Percentiles rank a stretch among this genome's conserved stretches.
phyloP scores from a whole-genome alignment of 2,888 invertebrate species.

The Matsumyia berberina region DNA sequence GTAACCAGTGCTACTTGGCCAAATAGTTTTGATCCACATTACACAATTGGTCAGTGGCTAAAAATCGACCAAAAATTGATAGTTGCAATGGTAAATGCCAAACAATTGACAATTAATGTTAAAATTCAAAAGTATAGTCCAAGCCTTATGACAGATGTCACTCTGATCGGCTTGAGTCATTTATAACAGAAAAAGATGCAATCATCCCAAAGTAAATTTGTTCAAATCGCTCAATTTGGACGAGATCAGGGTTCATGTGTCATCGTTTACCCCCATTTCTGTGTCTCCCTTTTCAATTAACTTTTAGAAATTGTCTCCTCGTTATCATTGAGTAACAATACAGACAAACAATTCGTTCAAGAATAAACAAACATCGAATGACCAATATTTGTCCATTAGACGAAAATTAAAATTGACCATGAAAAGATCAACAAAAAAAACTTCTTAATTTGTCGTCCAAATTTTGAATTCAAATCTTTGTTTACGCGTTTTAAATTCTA shows the following conservation, averaged over 20 bases:
- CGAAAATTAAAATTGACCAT: slow-evolving; percentile 15
- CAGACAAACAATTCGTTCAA: not conserved
- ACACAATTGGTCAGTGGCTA: too few relatives aligned
- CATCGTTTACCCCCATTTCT: not conserved
- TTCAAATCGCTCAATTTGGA: slow-evolving; percentile 26
- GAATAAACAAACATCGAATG: not conserved
- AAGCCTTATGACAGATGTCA: not conserved
- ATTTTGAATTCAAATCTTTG: slow-evolving; percentile 22
- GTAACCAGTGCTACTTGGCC: too few relatives aligned
- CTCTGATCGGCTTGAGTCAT: not conserved
- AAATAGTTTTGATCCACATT: too few relatives aligned
- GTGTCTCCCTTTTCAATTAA: slow-evolving; percentile 19
- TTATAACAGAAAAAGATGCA: not conserved
- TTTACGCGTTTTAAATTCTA: slow-evolving; percentile 10
- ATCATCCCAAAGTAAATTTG: slow-evolving; percentile 11
- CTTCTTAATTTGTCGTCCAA: slow-evolving; percentile 15
- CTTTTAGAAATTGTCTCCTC: not conserved
- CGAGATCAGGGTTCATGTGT: slow-evolving; percentile 28
- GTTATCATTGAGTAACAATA: not conserved
- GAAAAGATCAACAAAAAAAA: slow-evolving; percentile 7
- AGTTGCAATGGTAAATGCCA: too few relatives aligned
- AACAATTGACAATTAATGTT: too few relatives aligned
- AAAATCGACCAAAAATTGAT: too few relatives aligned
- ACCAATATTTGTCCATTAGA: slow-evolving; percentile 12
- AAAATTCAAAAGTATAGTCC: too few relatives aligned